Percentiles rank a stretch among this genome's conserved stretches.
Conservation (phyloP, 1,140 invertebrate species). For the Bacillus rossius region DNA sequence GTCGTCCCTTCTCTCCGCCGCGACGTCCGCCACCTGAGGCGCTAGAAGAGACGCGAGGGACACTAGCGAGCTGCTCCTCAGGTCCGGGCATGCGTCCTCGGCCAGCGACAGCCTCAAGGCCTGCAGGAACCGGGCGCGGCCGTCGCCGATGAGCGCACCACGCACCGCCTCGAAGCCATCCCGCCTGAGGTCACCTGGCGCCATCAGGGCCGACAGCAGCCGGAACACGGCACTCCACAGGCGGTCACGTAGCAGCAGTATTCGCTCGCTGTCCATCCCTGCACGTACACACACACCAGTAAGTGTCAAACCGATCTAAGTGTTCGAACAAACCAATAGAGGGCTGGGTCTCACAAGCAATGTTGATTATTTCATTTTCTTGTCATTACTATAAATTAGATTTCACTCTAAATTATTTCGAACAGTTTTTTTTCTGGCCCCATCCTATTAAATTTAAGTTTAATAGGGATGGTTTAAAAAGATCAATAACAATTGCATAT, state of each 20-base stretch:
- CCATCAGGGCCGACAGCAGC: conserved; percentile 38
- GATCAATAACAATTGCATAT: too few relatives aligned
- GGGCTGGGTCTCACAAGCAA: neutral
- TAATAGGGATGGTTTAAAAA: too few relatives aligned
- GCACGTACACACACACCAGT: too few relatives aligned
- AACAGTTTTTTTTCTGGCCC: too few relatives aligned
- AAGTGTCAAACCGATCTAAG: neutral
- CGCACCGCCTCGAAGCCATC: conserved; percentile 38
- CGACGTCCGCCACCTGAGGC: conserved; percentile 26
- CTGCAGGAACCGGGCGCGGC: conserved; percentile 34
- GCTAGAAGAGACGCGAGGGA: conserved; percentile 36
- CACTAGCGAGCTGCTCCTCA: conserved; percentile 34
- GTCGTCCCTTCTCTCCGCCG: too few relatives aligned
- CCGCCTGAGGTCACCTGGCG: conserved; percentile 28
- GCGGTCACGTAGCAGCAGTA: conserved; percentile 41
- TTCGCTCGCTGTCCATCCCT: conserved; percentile 34
- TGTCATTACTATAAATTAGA: too few relatives aligned
- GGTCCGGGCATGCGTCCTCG: conserved; percentile 21
- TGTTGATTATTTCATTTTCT: too few relatives aligned
- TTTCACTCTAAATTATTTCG: too few relatives aligned
- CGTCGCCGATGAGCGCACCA: conserved; percentile 33
- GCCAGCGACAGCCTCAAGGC: conserved; percentile 40
- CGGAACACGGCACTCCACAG: conserved; percentile 45
- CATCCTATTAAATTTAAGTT: too few relatives aligned
- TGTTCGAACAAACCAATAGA: neutral